Conservation (phyloP, 2,888 invertebrate genomes). For the Agonopterix subpropinquella region DNA sequence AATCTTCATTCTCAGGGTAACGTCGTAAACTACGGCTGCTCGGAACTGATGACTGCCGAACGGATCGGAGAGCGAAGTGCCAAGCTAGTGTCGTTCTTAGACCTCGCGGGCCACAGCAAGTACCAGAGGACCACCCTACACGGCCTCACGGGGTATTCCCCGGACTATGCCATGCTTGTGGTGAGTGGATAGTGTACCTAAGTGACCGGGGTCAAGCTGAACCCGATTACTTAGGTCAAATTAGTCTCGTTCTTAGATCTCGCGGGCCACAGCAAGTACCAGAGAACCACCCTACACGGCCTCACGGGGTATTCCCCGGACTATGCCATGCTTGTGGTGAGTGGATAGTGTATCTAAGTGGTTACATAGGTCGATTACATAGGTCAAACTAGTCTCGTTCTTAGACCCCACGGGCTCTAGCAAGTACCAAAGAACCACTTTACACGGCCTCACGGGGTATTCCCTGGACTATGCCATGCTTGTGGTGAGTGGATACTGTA, state of each 20-base stretch:
- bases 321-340: conserved; percentile 67
- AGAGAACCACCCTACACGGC: conserved; percentile 93
- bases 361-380: conserved; percentile 83
- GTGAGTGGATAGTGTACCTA: conserved; percentile 86
- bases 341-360: conserved; percentile 91
- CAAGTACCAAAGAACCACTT: conserved; percentile 92
- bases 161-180: conserved; percentile 80
- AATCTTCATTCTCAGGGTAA: conserved; percentile 77
- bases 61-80: conserved; percentile 95
- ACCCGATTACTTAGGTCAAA: conserved; percentile 73
- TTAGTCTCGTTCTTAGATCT: conserved; percentile 96
- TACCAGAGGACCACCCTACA: conserved; percentile 96
- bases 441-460: conserved; percentile 95
- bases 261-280: conserved; percentile 96
- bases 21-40: conserved; percentile 91
- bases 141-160: conserved; percentile 94
- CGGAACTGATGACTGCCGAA: conserved; percentile 92
- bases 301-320: conserved; percentile 95
- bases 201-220: conserved; percentile 86
- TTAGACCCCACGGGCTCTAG: conserved; percentile 97
- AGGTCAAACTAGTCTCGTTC: conserved; percentile 92
- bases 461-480: conserved; percentile 85
- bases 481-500: conserved; percentile 36
- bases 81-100: conserved; percentile 95
- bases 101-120: conserved; percentile 96